phyloP scores from a whole-genome alignment of 1,140 invertebrate species.

The Panulirus ornatus region DNA sequence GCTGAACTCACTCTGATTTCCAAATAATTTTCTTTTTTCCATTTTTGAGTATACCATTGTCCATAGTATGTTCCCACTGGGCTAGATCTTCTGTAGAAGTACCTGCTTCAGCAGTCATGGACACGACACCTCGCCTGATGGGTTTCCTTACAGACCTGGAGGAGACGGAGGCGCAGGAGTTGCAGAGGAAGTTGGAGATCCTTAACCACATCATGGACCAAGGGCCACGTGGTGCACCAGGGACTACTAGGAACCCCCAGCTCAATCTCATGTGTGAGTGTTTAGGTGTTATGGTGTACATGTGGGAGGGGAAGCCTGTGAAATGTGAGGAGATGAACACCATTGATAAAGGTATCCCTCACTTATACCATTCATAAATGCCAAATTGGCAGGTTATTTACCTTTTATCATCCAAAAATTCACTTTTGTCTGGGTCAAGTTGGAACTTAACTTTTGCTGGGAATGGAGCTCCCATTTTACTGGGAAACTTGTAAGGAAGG shows the following conservation, averaged over 20 bases:
- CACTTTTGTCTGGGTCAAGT: no score
- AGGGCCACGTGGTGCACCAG: slow-evolving; percentile 39
- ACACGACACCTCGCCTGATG: slow-evolving; percentile 40
- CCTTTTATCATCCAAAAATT: no score
- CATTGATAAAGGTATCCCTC: no score
- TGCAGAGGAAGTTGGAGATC: slow-evolving; percentile 94
- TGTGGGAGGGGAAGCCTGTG: slow-evolving; percentile 1
- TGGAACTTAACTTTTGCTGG: no score
- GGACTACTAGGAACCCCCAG: slow-evolving; percentile 59
- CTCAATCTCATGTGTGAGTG: slow-evolving; percentile 65
- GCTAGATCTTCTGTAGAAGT: neutral
- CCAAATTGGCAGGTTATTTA: no score
- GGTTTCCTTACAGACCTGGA: slow-evolving; percentile 86
- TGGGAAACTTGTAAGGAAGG: no score
- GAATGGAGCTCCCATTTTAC: no score
- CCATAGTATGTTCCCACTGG: neutral
- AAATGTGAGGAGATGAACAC: no score
- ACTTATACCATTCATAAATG: no score
- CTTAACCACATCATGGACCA: slow-evolving; percentile 89
- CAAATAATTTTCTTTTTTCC: neutral
- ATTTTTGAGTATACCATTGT: neutral
- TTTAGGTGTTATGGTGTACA: neutral
- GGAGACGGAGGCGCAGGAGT: slow-evolving; percentile 91
- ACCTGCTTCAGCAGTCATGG: neutral
- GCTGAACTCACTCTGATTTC: neutral